Evolutionary conservation across 2,797 vertebrate species (phyloP).

Genomic region (Prionace glauca): DNA sequence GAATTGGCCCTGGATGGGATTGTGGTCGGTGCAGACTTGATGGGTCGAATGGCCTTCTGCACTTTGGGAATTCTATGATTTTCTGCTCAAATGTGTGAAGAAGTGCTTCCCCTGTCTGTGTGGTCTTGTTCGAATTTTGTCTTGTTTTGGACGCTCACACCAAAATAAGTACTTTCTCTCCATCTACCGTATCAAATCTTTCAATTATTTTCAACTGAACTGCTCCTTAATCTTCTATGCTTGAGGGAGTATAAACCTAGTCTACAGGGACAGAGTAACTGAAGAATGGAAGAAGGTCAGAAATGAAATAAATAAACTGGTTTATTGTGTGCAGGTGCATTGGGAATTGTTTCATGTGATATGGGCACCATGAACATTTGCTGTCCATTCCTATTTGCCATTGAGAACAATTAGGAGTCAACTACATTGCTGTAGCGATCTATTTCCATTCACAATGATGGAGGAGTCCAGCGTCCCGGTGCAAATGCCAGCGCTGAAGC

Average conservation of each 20-base stretch:
- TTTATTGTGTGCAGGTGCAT: neutral
- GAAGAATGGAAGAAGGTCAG: neutral
- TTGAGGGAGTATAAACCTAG: neutral
- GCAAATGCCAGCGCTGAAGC: too few relatives aligned
- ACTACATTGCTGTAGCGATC: neutral
- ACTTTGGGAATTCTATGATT: too few relatives aligned
- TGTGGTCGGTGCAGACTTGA: too few relatives aligned
- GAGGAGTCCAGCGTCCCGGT: too few relatives aligned
- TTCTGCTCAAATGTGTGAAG: neutral
- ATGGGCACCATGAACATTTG: neutral
- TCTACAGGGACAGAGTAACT: neutral
- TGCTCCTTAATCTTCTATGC: neutral
- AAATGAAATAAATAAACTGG: neutral
- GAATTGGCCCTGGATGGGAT: too few relatives aligned
- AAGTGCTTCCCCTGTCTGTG: neutral
- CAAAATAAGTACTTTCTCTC: neutral
- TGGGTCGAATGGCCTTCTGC: too few relatives aligned
- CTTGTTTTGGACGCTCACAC: neutral
- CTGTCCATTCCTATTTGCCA: neutral
- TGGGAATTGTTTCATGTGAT: neutral
- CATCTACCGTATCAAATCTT: neutral
- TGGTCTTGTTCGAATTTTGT: too few relatives aligned
- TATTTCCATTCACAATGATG: too few relatives aligned
- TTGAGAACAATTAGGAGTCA: neutral
- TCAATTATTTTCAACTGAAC: neutral